Evolutionary conservation across 2,113 vertebrate species (phyloP).

Genomic region (Pomatorhinus ruficollis): DNA sequence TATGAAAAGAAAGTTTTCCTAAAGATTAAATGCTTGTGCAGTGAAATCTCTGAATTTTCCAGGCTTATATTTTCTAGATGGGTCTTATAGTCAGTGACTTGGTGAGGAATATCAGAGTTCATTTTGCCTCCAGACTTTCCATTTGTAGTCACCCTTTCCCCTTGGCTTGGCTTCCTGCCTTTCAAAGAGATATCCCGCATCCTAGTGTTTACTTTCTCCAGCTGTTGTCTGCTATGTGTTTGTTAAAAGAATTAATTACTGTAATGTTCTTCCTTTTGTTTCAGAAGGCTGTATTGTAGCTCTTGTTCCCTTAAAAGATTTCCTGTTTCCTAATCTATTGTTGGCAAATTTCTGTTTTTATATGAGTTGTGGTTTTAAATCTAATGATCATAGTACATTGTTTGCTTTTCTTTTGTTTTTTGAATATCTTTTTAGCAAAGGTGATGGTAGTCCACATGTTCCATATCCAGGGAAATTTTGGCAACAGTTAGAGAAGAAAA

Average conservation of each 20-base stretch:
- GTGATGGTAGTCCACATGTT: background rate
- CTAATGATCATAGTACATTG: background rate
- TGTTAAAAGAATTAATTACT: slow-evolving; percentile 31
- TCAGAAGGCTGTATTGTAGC: background rate
- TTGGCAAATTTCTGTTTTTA: background rate
- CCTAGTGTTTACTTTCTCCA: slow-evolving; percentile 31
- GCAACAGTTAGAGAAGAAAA: background rate
- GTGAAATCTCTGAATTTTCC: slow-evolving; percentile 5
- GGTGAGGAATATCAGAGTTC: background rate
- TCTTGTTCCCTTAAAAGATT: background rate
- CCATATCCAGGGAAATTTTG: background rate
- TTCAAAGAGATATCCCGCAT: slow-evolving; percentile 29
- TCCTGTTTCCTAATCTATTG: slow-evolving; percentile 39
- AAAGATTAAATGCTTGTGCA: background rate
- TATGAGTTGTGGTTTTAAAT: background rate
- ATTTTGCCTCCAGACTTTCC: slow-evolving; percentile 5
- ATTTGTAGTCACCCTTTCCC: slow-evolving; percentile 15
- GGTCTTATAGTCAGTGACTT: background rate
- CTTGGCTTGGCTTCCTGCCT: slow-evolving; percentile 37
- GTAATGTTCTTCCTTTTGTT: slow-evolving; percentile 36
- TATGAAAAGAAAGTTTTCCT: background rate
- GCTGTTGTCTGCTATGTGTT: background rate
- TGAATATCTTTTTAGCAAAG: background rate
- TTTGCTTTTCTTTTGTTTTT: background rate
- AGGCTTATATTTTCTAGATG: background rate